Conservation (phyloP, 2,888 invertebrate genomes). For the Anaspis maculata region DNA sequence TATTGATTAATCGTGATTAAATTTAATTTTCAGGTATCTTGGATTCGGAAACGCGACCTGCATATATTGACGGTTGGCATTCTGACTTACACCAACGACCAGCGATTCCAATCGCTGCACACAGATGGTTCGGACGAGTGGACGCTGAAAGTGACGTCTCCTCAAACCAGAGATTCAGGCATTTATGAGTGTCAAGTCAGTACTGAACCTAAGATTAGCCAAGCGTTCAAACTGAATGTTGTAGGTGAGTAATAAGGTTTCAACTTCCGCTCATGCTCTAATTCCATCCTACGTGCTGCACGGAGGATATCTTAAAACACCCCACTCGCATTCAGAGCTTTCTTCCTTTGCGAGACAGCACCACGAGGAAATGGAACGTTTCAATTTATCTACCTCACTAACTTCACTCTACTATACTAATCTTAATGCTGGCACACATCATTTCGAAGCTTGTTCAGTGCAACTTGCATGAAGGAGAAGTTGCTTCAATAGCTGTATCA, state of each 20-base stretch:
- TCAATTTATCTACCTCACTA: no score
- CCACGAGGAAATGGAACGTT: no score
- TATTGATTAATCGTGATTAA: no score
- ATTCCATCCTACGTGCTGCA: constrained; percentile 13
- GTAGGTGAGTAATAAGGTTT: constrained; percentile 57
- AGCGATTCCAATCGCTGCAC: constrained; percentile 62
- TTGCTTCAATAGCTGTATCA: no score
- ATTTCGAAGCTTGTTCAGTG: no score
- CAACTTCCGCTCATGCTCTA: constrained; percentile 14
- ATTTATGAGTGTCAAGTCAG: constrained; percentile 71
- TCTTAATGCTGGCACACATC: no score
- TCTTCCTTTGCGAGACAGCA: no score
- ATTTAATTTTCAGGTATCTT: constrained; percentile 65
- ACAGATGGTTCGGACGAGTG: constrained; percentile 65
- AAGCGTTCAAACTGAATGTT: constrained; percentile 65
- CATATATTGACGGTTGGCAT: constrained; percentile 68
- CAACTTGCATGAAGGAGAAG: no score
- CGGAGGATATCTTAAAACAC: constrained; percentile 12
- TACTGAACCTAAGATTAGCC: constrained; percentile 70
- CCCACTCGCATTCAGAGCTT: no score
- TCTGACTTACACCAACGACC: constrained; percentile 65
- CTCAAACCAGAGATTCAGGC: constrained; percentile 60
- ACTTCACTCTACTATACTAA: no score
- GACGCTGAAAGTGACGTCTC: constrained; percentile 62
- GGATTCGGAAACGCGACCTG: constrained; percentile 76